Base-by-base conservation (phyloP, 2,888 invertebrate genomes). In the Andrena haemorrhoa region DNA sequence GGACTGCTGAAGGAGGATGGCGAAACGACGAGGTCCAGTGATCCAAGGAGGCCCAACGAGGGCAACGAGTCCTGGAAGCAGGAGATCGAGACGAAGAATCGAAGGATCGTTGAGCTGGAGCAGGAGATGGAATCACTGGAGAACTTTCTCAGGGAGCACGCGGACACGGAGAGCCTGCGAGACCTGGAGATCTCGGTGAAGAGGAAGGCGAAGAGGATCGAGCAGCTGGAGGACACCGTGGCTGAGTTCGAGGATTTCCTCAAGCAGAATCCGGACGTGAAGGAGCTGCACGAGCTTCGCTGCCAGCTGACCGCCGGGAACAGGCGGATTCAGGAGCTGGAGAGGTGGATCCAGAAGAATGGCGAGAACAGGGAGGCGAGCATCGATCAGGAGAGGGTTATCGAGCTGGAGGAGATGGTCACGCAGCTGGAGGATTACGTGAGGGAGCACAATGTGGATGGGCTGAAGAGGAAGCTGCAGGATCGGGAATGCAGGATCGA, bases 221-320 rank as follows among this genome's bases (percentile, higher is more conserved):
- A 96, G 90, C 97, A 98, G 91, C 94, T 98, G 87, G 98, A 97
- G 92, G 95, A 96, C 87, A 96, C 96, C 6, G 94, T 96, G 61
- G 92, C 95, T 31, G 96, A 96, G 90, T 96, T 96, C 89, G 96
- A 93, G 68, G 91, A 92, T 58, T 93, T 93, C 26, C 84, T 95
- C 0, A 92, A 93, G 56, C 94, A 94, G 66, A 94, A 94, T 85
- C 94, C 94, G 0, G 94, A 94, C 69, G 94, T 95, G 61, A 92
- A 93, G 58, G 94, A 94, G 61, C 86, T 94, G 65, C 93, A 92
- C 47, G 91, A 92, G 51, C 81, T 93, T 16, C 90, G 89, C 23
- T 83, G 82, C 4, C 90, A 90, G 26, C 80, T 92, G 1, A 80
- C 79, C n/a, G 72, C 81, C 1, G 88, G 90, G 2, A 86, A 89